These are phyloP conservation scores for Neotoxoptera formosana DNA, from an alignment of 1,140 invertebrate genomes.

Conservation along the genomic window DNA sequence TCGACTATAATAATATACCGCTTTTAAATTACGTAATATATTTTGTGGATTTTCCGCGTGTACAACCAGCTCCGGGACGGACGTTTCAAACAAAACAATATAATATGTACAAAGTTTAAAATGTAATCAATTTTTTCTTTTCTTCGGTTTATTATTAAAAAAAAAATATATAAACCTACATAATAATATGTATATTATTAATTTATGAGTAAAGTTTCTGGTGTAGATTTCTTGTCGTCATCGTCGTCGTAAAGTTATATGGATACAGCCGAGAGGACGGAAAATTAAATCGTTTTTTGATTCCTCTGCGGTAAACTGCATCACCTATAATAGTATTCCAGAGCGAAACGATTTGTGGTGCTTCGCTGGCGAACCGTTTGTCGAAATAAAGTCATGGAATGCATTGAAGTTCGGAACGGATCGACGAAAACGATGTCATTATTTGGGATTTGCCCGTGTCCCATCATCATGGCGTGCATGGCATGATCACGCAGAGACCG, in stretches of 20 bases:
- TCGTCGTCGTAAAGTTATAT: neutral
- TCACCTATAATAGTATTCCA: neutral
- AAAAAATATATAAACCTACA: neutral
- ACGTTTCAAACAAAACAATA: neutral
- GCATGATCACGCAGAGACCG: neutral
- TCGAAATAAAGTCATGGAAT: neutral
- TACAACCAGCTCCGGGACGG: neutral
- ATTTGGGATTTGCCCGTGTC: neutral
- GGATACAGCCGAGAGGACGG: neutral
- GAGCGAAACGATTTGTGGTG: neutral
- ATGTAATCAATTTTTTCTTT: neutral
- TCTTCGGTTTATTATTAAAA: neutral
- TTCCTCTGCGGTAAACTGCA: neutral
- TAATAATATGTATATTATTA: neutral
- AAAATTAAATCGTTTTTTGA: neutral
- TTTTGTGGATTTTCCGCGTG: neutral
- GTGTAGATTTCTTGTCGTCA: neutral
- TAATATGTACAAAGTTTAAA: conserved; percentile 2
- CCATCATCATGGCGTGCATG: too few relatives aligned
- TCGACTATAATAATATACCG: neutral
- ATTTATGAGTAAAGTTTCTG: neutral
- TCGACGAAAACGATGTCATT: neutral
- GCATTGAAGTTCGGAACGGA: neutral
- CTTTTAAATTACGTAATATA: neutral
- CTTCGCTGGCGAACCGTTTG: neutral